Evolutionary conservation across 2,888 invertebrate genomes (phyloP).

Genomic region (Podotricha telesiphe): DNA sequence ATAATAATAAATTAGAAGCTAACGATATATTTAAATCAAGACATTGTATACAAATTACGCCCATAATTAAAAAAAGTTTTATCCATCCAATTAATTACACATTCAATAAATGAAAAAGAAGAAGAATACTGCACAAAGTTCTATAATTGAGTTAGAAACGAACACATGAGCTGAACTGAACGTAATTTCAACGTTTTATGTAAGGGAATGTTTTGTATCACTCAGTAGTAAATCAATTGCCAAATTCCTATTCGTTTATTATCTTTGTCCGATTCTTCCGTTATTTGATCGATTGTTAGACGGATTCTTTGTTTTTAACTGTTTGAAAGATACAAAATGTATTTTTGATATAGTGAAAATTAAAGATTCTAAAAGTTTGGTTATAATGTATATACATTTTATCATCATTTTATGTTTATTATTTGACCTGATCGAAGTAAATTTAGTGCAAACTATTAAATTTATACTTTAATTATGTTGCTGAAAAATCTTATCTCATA

Average conservation of each 20-base stretch:
- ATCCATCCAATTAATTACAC: background rate
- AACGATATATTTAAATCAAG: conserved; percentile 28
- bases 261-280: conserved; percentile 35
- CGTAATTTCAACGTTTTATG: conserved; percentile 14
- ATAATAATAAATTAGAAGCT: conserved; percentile 32
- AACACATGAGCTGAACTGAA: background rate
- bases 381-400: background rate
- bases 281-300: conserved; percentile 32
- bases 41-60: background rate
- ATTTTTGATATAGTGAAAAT: background rate
- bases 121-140: background rate
- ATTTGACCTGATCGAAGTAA: background rate
- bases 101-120: background rate
- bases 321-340: conserved; percentile 13
- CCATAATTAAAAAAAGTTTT: background rate
- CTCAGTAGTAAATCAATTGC: conserved; percentile 24
- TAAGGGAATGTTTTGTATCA: conserved; percentile 21
- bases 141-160: conserved; percentile 11
- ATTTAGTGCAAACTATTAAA: too few relatives aligned
- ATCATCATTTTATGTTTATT: background rate
- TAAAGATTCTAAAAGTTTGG: background rate
- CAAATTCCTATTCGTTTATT: conserved; percentile 32
- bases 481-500: background rate
- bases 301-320: conserved; percentile 19
- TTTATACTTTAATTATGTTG: too few relatives aligned